phyloP scores from a whole-genome alignment of 64 coral and sea anemone genomes.

The Catalaphyllia jardinei region DNA sequence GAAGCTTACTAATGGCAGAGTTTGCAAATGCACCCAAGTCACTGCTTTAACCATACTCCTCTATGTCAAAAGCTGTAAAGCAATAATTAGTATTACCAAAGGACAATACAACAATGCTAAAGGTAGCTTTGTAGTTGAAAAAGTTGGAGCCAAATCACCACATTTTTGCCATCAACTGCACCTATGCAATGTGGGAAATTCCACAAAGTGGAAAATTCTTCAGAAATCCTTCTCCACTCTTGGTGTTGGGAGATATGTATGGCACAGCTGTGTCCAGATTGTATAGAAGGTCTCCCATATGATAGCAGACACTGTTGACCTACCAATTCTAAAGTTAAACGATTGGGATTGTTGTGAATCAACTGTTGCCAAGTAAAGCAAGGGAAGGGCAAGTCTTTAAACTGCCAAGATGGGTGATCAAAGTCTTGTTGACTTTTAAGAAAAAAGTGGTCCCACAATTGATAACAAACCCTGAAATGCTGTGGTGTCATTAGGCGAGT shows the following conservation, averaged over 20 bases:
- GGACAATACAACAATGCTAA: conserved; percentile 62
- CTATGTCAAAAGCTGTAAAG: conserved; percentile 63
- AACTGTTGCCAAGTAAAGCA: conserved; percentile 61
- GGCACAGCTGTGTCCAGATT: conserved; percentile 25
- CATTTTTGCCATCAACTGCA: conserved; percentile 53
- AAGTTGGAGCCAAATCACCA: conserved; percentile 59
- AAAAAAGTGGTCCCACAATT: background rate
- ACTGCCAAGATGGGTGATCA: background rate
- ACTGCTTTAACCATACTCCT: conserved; percentile 39
- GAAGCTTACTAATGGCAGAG: conserved; percentile 1
- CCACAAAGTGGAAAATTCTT: conserved; percentile 49
- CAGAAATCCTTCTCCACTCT: conserved; percentile 50
- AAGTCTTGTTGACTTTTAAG: background rate
- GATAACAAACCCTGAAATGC: no score
- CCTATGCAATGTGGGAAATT: conserved; percentile 53
- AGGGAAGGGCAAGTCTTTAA: conserved; percentile 54
- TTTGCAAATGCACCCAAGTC: conserved; percentile 30
- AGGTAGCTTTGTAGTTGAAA: conserved; percentile 62
- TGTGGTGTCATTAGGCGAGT: no score
- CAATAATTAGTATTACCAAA: conserved; percentile 59
- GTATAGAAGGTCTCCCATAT: conserved; percentile 45
- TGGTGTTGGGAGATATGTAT: conserved; percentile 46
- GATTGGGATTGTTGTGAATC: conserved; percentile 66
- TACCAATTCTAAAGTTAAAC: conserved; percentile 55
- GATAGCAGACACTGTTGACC: conserved; percentile 49